Percentiles rank a stretch among this genome's conserved stretches.
Conservation (phyloP, 2,113 vertebrate species). For the Mobula birostris region DNA sequence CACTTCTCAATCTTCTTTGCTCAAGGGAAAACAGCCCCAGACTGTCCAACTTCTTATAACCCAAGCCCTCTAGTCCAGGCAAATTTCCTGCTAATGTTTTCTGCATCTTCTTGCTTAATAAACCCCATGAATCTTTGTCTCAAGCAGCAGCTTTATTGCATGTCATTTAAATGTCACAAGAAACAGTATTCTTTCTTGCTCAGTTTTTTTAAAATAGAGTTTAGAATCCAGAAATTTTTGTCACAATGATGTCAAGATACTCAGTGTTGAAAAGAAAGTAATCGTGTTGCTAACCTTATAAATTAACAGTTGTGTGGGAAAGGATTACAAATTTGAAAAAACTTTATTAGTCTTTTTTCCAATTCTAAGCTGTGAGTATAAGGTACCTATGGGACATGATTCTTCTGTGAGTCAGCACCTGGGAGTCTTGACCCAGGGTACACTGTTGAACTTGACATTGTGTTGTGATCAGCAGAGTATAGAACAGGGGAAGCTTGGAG, state of each 20-base stretch:
- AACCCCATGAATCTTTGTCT: slow-evolving; percentile 30
- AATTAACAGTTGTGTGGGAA: slow-evolving; percentile 21
- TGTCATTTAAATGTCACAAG: slow-evolving; percentile 21
- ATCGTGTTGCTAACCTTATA: not conserved
- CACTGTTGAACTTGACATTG: too few species aligned
- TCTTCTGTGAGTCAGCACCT: too few species aligned
- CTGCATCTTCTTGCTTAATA: not conserved
- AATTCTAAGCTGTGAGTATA: not conserved
- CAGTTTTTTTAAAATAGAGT: not conserved
- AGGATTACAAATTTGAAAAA: slow-evolving; percentile 22
- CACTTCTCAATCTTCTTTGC: too few species aligned
- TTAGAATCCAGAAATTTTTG: not conserved
- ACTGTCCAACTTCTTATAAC: too few species aligned
- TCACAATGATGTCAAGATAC: not conserved
- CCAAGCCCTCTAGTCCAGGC: too few species aligned
- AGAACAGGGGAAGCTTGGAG: too few species aligned
- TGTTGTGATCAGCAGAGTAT: too few species aligned
- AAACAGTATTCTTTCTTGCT: not conserved
- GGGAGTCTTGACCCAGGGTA: too few species aligned
- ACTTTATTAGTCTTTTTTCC: slow-evolving; percentile 19
- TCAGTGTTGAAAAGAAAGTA: slow-evolving; percentile 16
- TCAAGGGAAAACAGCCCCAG: too few species aligned
- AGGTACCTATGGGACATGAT: not conserved
- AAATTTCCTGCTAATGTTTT: too few species aligned
- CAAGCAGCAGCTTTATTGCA: slow-evolving; percentile 11